Base-by-base conservation (phyloP, 2,797 vertebrate genomes). In the Paedocypris micromegethes region DNA sequence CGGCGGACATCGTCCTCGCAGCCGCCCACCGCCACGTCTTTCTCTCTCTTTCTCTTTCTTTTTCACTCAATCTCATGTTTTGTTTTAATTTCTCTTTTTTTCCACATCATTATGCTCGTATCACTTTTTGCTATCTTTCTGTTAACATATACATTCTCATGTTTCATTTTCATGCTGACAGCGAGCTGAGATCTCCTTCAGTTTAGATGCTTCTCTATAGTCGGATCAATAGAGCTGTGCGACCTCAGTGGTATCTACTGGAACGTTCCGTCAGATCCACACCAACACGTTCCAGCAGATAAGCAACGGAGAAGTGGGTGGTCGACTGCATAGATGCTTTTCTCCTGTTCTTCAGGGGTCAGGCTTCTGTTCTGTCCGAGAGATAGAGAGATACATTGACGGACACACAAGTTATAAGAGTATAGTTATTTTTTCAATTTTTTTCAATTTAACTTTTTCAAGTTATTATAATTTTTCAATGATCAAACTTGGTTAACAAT, bases 1-100 rank as follows among this genome's bases (percentile, higher is more conserved):
- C 70, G 75, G 77, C 70, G 73, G 78, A 70, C 72, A 73, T 51
- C 39, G 79, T 82, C 81, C 84, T 79, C 72, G 64, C 75, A 74
- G 64, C 79, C 84, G 53, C 79, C 79, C 83, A 51, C 73, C 56
- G 53, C 49, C 59, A 47, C 23, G 23, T 23, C 23, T 23, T 23
- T 23, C 23, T 40, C 43, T 43, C n/a, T 6, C 38, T 2, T 61
- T 58, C 6, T 38, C 41, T 9, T 37, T 62, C 3, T 39, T 4
- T 48, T 47, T 41, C 47, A 9, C 8, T 41, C 46, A 48, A 6
- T 51, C 39, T 63, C 60, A 23, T 23, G 23, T 23, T 23, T 23
- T 23, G 23, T 23, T 23, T 23, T 23, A 23, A 23, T 23, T 23
- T 23, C 23, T 23, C 23, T 23, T 23, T 23, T 23, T 23, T 23